Conservation (phyloP, 2,113 vertebrate genomes). For the Puma concolor region DNA sequence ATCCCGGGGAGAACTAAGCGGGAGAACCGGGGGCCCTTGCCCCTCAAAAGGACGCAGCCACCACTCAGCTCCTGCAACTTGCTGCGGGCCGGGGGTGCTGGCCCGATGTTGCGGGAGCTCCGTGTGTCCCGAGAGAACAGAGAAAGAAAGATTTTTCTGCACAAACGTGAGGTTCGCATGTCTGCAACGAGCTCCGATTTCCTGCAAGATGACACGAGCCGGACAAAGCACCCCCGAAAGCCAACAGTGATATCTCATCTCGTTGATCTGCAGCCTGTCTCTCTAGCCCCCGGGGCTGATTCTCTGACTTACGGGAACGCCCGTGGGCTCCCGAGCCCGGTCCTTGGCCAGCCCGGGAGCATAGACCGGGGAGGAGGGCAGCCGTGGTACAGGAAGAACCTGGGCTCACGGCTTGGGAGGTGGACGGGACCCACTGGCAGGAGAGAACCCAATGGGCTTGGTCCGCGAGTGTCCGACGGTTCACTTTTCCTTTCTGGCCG, state of each 20-base stretch:
- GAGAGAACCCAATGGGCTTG: neutral
- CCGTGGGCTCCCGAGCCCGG: neutral
- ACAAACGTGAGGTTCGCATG: slow-evolving; percentile 7
- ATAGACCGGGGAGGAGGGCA: neutral
- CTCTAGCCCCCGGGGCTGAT: neutral
- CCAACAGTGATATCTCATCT: neutral
- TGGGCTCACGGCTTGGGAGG: neutral
- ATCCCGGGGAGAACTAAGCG: rapidly evolving
- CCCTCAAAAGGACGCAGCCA: neutral
- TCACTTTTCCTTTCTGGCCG: neutral
- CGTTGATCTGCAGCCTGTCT: neutral
- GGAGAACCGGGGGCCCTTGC: neutral
- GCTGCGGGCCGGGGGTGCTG: neutral
- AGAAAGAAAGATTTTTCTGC: neutral
- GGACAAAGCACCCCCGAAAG: neutral
- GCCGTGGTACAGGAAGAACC: rapidly evolving
- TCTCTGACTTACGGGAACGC: neutral
- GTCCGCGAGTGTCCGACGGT: rapidly evolving
- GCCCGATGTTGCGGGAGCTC: neutral
- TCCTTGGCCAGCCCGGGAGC: neutral
- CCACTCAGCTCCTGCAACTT: neutral
- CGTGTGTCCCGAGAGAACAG: slow-evolving; percentile 41
- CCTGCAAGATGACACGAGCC: neutral
- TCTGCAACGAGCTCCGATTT: neutral
- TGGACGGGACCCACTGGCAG: neutral